Base-by-base conservation (phyloP, 2,113 vertebrate species). In the Pseudopipra pipra region DNA sequence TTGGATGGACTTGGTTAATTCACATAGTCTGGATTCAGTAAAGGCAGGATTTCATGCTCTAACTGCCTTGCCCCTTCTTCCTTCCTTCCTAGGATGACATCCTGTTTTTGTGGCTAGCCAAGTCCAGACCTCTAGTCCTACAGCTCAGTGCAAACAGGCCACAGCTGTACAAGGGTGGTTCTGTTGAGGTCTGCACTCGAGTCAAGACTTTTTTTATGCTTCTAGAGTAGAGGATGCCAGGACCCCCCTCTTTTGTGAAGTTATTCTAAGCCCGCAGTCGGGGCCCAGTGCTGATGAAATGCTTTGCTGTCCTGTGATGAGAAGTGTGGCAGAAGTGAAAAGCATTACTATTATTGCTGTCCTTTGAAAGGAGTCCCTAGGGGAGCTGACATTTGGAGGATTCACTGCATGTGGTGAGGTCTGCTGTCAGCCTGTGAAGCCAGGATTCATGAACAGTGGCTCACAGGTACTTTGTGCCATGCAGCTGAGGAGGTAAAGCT, bases 311-410 rank as follows among this genome's bases (percentile, higher is more conserved):
- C 74, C 75, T 70, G 59, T 13, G n/a, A 66, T 41, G 56, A 49
- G 62, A 51, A 87, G 47, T 0, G 13, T 55, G 56, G 74, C 75
- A 85, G 58, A 81, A 78, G 65, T 30, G 56, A 67, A 91, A 77
- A 49, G 39, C 73, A 61, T 70, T 54, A n/a, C 89, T 65, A 2
- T 79, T 85, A n/a, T 3, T 47, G 52, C 79, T 78, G n/a, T 85
- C 52, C 80, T 95, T 85, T 89, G 74, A 76, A 68, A 87, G 73
- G 1, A 16, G 13, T 78, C 87, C 89, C 81, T 4, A 5, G n/a
- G 61, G 76, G 49, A 92, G 61, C 65, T 91, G 84, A 61, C 70
- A 67, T 91, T 91, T 89, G 94, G 52, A 70, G 95, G 82, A 41
- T 66, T 79, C 82, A 14, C 67, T 22, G 47, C 8, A 0, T 44